Percentiles rank a stretch among this genome's conserved stretches.
These are phyloP conservation scores for Lutraria rhynchaena DNA, from an alignment of 1,140 invertebrate genomes.

Conservation along the genomic window DNA sequence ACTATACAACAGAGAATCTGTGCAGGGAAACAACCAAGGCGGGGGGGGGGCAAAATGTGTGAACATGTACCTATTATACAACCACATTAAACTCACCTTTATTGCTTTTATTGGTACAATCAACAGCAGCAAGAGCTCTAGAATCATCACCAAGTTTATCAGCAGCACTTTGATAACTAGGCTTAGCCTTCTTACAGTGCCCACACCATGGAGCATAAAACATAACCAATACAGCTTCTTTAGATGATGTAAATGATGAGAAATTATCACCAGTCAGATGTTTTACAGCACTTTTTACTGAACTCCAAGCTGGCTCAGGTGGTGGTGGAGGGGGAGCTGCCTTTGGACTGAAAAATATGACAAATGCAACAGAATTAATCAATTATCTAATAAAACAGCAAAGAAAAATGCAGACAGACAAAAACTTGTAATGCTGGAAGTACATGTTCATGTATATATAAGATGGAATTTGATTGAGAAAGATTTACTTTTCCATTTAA, in stretches of 20 bases:
- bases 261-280: constrained; percentile 84
- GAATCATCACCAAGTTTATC: constrained; percentile 84
- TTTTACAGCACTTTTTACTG: constrained; percentile 82
- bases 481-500: no score
- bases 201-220: constrained; percentile 88
- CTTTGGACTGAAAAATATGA: constrained; percentile 76
- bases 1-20: no score
- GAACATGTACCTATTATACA: no score
- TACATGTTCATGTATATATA: no score
- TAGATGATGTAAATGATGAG: constrained; percentile 78
- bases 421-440: no score
- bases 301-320: constrained; percentile 81
- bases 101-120: constrained; percentile 86
- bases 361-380: no score
- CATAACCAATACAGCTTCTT: constrained; percentile 75
- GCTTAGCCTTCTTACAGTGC: constrained; percentile 93
- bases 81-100: no score
- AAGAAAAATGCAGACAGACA: no score
- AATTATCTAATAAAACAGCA: no score
- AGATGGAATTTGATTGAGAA: no score
- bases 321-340: constrained; percentile 78
- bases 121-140: constrained; percentile 89
- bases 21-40: no score
- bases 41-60: no score
- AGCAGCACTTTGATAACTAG: constrained; percentile 90